Conservation (phyloP, 2,797 vertebrate species). For the Pelochelys cantorii region DNA sequence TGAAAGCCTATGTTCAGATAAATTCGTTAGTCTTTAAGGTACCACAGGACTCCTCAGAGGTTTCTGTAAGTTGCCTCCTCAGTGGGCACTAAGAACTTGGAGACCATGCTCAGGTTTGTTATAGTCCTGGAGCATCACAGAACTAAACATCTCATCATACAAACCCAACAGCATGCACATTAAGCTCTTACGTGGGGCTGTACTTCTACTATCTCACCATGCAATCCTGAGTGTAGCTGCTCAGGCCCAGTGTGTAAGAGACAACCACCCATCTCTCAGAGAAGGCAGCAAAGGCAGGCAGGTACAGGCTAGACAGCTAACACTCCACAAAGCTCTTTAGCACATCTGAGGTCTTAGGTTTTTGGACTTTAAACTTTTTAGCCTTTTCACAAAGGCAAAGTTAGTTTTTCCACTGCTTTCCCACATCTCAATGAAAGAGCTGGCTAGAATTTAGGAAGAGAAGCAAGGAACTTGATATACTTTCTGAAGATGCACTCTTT, state of each 20-base stretch:
- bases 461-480: neutral
- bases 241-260: neutral
- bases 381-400: neutral
- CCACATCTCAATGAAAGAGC: neutral
- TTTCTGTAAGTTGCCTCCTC: neutral
- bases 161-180: neutral
- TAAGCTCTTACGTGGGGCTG: neutral
- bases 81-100: neutral
- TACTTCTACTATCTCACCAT: neutral
- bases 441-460: neutral
- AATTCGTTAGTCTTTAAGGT: no score
- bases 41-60: no score
- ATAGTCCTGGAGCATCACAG: neutral
- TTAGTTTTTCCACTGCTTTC: neutral
- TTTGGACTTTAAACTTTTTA: neutral
- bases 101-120: neutral
- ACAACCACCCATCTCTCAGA: neutral
- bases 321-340: neutral
- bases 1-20: no score
- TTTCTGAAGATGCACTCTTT: neutral
- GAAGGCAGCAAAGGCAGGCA: neutral
- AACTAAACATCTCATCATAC: neutral
- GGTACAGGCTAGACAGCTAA: rapidly evolving
- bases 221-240: neutral
- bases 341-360: neutral